phyloP scores from a whole-genome alignment of 2,888 invertebrate genomes.

The Drosophila picticornis region DNA sequence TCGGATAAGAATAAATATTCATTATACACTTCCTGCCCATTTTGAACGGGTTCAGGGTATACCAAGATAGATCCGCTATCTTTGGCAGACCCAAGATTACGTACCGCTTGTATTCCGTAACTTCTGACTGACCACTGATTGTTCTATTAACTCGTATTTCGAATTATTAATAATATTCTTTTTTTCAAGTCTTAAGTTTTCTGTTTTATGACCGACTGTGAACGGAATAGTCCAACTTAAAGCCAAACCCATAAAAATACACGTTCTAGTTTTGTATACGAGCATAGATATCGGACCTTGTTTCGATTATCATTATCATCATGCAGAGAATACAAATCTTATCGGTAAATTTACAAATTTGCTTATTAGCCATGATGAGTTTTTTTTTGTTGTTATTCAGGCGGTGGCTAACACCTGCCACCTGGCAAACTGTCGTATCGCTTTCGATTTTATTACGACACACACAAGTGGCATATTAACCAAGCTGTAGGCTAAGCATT shows the following conservation, averaged over 20 bases:
- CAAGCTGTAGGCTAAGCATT: not conserved
- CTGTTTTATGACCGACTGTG: too few species aligned
- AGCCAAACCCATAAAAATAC: not conserved
- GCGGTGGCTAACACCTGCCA: conserved; percentile 17
- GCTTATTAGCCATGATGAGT: conserved; percentile 24
- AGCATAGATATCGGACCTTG: not conserved
- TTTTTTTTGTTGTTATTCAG: conserved; percentile 17
- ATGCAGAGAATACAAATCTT: not conserved
- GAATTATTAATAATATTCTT: too few species aligned
- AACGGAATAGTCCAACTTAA: not conserved
- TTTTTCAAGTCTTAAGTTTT: too few species aligned
- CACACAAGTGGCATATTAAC: conserved; percentile 24
- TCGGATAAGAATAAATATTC: not conserved
- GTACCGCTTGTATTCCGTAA: too few species aligned
- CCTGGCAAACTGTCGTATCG: conserved; percentile 26
- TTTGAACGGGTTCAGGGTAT: not conserved
- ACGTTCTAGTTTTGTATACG: not conserved
- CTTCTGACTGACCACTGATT: too few species aligned
- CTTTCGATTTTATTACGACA: conserved; percentile 14
- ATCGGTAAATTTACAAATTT: conserved; percentile 14
- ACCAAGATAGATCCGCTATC: not conserved
- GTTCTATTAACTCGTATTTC: too few species aligned
- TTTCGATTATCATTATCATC: not conserved
- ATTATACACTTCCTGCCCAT: too few species aligned
- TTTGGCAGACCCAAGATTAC: not conserved